Percentiles rank a stretch among this genome's conserved stretches.
Evolutionary conservation across 2,888 invertebrate species (phyloP).

Genomic region (Catocala nupta): DNA sequence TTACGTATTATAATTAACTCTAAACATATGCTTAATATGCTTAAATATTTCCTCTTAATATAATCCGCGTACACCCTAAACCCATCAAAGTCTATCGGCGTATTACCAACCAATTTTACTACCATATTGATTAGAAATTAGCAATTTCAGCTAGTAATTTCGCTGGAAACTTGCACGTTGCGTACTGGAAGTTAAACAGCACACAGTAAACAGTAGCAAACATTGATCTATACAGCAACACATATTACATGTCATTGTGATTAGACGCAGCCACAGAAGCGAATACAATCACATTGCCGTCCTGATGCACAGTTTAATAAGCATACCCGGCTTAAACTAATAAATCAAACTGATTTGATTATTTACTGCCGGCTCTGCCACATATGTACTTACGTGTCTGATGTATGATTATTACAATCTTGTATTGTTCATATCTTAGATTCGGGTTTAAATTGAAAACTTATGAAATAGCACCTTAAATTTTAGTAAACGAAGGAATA

Average conservation of each 20-base stretch:
- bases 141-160: slow-evolving; percentile 25
- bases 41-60: neutral
- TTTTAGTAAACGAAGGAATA: no score
- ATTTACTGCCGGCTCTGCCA: slow-evolving; percentile 67
- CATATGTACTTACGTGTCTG: slow-evolving; percentile 32
- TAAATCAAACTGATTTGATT: slow-evolving; percentile 83
- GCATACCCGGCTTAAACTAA: slow-evolving; percentile 72
- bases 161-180: slow-evolving; percentile 24
- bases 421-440: no score
- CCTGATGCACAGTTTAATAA: slow-evolving; percentile 74
- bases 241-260: slow-evolving; percentile 41
- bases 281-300: slow-evolving; percentile 68
- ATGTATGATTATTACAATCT: no score
- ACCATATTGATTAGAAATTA: slow-evolving; percentile 30
- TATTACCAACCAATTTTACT: slow-evolving; percentile 27
- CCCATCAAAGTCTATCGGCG: slow-evolving; percentile 11
- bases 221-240: slow-evolving; percentile 24
- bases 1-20: neutral
- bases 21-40: neutral
- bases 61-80: slow-evolving; percentile 6
- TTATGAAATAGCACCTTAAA: no score
- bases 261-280: slow-evolving; percentile 40
- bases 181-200: slow-evolving; percentile 46
- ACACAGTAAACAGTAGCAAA: slow-evolving; percentile 40
- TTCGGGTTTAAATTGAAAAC: no score